Evolutionary conservation across 2,888 invertebrate species (phyloP).

Genomic region (Pseudoips prasinana): DNA sequence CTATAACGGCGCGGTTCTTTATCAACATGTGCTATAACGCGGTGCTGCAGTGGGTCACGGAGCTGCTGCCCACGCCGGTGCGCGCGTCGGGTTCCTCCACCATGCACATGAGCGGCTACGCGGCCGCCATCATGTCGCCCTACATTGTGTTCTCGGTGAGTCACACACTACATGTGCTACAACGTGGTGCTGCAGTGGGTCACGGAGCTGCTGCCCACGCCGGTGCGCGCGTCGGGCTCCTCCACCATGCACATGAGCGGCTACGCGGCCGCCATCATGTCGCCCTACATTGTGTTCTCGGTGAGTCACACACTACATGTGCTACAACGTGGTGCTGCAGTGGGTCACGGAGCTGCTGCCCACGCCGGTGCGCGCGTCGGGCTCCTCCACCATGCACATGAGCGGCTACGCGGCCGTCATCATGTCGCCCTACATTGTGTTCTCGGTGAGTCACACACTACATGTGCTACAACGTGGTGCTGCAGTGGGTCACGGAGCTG

Average conservation of each 20-base stretch:
- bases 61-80: conserved; percentile 53
- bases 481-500: conserved; percentile 54
- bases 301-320: conserved; percentile 53
- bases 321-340: conserved; percentile 48
- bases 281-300: conserved; percentile 57
- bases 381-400: conserved; percentile 53
- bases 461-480: conserved; percentile 49
- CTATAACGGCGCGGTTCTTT: conserved; percentile 50
- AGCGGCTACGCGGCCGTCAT: conserved; percentile 43
- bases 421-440: conserved; percentile 56
- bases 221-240: conserved; percentile 50
- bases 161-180: conserved; percentile 49
- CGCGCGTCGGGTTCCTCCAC: conserved; percentile 51
- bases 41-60: conserved; percentile 51
- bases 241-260: conserved; percentile 53
- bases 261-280: conserved; percentile 44
- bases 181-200: conserved; percentile 50
- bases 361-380: conserved; percentile 51
- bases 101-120: conserved; percentile 51
- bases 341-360: conserved; percentile 56
- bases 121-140: conserved; percentile 48
- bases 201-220: conserved; percentile 55
- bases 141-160: conserved; percentile 58
- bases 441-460: conserved; percentile 49
- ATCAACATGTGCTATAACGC: conserved; percentile 55